These are phyloP conservation scores for Bubo blakistoni DNA, from an alignment of 2,113 vertebrate genomes.

Conservation along the genomic window DNA sequence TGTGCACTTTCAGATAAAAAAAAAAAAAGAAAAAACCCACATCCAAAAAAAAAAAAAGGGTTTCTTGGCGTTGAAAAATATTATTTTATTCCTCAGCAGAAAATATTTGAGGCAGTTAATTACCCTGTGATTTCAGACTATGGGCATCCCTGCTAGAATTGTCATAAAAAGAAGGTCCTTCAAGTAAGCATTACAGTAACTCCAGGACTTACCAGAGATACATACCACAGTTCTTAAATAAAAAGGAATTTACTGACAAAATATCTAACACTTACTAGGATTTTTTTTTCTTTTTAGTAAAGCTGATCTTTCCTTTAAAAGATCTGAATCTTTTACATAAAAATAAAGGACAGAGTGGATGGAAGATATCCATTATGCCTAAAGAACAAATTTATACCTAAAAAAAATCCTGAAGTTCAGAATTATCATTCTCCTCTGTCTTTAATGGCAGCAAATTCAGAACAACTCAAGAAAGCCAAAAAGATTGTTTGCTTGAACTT, in stretches of 20 bases:
- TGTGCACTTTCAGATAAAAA: not conserved
- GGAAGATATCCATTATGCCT: not conserved
- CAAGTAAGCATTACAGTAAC: not conserved
- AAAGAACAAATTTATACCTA: not conserved
- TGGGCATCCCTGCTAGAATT: not conserved
- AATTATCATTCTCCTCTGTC: not conserved
- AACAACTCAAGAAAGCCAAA: not conserved
- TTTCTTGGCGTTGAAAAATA: not conserved
- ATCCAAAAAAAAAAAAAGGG: not conserved
- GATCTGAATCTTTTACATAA: not conserved
- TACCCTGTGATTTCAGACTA: not conserved
- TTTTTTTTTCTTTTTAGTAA: not conserved
- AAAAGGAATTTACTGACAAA: not conserved
- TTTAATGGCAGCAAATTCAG: not conserved
- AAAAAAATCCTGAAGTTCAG: not conserved
- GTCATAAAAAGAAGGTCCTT: not conserved
- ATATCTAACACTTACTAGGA: not conserved
- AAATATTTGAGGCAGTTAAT: not conserved
- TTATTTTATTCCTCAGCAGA: not conserved
- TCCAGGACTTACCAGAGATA: not conserved
- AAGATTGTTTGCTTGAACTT: not conserved
- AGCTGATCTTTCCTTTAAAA: not conserved
- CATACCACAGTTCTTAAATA: not conserved
- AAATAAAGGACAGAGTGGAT: not conserved
- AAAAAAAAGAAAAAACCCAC: no score